Evolutionary conservation across 2,113 vertebrate genomes (phyloP).

Genomic region (Seriola dumerili): DNA sequence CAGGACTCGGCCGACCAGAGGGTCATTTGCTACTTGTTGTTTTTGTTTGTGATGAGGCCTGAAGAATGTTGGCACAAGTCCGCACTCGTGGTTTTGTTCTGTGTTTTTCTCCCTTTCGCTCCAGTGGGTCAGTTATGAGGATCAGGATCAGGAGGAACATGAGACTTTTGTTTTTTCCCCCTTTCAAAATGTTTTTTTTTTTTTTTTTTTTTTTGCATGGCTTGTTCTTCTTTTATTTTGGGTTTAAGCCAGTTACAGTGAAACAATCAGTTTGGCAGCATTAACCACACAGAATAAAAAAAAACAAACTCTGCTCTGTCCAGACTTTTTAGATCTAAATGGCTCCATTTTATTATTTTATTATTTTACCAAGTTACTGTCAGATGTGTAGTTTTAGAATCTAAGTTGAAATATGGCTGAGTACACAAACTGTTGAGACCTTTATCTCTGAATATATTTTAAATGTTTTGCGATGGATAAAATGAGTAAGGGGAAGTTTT

Average conservation of each 20-base stretch:
- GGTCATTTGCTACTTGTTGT: conserved; percentile 77
- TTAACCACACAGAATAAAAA: background rate
- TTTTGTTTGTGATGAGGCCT: conserved; percentile 70
- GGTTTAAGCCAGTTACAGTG: conserved; percentile 22
- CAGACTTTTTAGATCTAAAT: background rate
- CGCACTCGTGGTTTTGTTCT: conserved; percentile 52
- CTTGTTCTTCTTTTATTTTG: background rate
- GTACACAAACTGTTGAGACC: background rate
- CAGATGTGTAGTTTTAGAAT: background rate
- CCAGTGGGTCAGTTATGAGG: conserved; percentile 57
- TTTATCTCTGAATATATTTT: background rate
- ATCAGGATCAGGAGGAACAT: conserved; percentile 36
- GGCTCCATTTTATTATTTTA: background rate
- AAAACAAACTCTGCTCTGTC: background rate
- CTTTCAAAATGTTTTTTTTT: background rate
- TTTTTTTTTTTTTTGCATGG: background rate
- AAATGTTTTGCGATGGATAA: background rate
- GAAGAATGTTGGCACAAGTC: conserved; percentile 77
- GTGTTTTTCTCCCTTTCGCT: conserved; percentile 41
- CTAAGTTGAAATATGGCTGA: background rate
- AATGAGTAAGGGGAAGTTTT: background rate
- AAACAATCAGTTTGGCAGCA: conserved; percentile 43
- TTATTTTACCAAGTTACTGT: background rate
- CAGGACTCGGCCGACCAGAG: conserved; percentile 75
- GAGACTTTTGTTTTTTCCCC: background rate